Evolutionary conservation across 2,888 invertebrate species (phyloP).

Genomic region (Drosophila macrospina): DNA sequence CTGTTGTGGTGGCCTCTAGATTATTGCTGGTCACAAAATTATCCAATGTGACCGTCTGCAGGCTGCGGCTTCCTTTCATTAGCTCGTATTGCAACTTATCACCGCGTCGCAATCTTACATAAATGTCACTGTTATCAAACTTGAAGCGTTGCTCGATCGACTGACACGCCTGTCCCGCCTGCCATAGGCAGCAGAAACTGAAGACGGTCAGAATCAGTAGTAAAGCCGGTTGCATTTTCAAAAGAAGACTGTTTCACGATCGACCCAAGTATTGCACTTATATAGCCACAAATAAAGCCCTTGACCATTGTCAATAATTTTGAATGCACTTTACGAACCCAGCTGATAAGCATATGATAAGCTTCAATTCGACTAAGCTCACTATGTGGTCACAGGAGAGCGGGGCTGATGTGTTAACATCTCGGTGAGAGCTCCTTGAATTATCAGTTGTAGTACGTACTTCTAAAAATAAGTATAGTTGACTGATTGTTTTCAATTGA

Average conservation of each 20-base stretch:
- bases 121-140: conserved; percentile 79
- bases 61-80: conserved; percentile 71
- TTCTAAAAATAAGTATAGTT: too few relatives aligned
- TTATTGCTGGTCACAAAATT: conserved; percentile 73
- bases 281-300: conserved; percentile 49
- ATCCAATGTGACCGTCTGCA: conserved; percentile 80
- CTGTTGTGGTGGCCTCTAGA: conserved; percentile 64
- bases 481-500: too few relatives aligned
- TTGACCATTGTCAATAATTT: conserved; percentile 44
- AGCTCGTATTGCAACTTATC: conserved; percentile 79
- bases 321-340: conserved; percentile 37
- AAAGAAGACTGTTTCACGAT: conserved; percentile 15
- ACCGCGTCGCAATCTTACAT: conserved; percentile 71
- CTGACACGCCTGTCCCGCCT: conserved; percentile 54
- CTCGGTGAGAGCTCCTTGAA: neutral
- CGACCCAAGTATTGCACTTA: conserved; percentile 5
- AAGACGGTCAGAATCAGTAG: conserved; percentile 32
- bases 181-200: conserved; percentile 45
- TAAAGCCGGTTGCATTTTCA: conserved; percentile 28
- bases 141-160: conserved; percentile 75
- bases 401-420: conserved; percentile 6
- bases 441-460: conserved; percentile 6
- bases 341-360: conserved; percentile 45
- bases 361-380: conserved; percentile 13
- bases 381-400: neutral